Conservation (phyloP, 1,140 invertebrate genomes). For the Drosophila nigromelanica region DNA sequence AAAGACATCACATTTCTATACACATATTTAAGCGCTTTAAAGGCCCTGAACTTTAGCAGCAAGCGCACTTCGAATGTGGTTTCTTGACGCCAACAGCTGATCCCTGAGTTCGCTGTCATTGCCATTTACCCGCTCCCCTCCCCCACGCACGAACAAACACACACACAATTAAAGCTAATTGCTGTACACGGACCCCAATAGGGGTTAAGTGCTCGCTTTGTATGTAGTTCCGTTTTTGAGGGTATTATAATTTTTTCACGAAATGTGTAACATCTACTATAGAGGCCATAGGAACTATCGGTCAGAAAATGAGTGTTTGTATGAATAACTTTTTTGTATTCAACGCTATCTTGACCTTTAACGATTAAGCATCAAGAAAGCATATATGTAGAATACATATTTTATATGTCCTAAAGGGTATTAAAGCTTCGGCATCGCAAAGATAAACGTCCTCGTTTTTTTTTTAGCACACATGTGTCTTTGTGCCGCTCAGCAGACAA, state of each 20-base stretch:
- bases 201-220: conserved; percentile 61
- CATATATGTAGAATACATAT: no score
- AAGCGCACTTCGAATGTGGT: conserved; percentile 23
- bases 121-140: not conserved
- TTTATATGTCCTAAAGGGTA: no score
- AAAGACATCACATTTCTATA: not conserved
- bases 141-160: no score
- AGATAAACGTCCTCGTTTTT: not conserved
- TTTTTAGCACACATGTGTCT: conserved; percentile 16
- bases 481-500: conserved; percentile 5
- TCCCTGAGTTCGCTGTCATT: conserved; percentile 16
- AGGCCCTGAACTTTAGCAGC: conserved; percentile 39
- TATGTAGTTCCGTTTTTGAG: conserved; percentile 29
- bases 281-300: no score
- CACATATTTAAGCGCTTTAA: conserved; percentile 29
- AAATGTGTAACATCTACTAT: no score
- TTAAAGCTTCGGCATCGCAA: no score
- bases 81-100: conserved; percentile 34
- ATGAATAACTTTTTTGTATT: no score
- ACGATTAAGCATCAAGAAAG: no score
- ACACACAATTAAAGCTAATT: conserved; percentile 60
- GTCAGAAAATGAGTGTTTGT: no score
- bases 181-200: conserved; percentile 29
- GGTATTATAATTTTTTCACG: not conserved
- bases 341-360: no score